Percentiles rank a stretch among this genome's conserved stretches.
These are phyloP conservation scores for Cebidichthys violaceus DNA, from an alignment of 2,113 vertebrate species.

Conservation along the genomic window DNA sequence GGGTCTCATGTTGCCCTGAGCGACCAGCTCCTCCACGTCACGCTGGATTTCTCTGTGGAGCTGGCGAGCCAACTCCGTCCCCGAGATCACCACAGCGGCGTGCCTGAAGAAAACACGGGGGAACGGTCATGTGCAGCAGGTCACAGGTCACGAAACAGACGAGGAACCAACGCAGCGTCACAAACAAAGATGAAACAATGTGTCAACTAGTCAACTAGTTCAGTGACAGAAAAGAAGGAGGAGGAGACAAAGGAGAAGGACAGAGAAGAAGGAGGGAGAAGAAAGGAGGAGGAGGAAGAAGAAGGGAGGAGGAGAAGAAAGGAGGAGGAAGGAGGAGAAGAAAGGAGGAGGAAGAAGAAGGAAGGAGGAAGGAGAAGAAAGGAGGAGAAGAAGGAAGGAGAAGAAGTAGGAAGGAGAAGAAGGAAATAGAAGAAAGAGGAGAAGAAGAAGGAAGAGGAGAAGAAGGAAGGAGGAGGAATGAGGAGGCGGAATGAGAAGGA, in stretches of 20 bases:
- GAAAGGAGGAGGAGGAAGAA: neutral
- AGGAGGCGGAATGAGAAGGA: neutral
- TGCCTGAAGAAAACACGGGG: conserved; percentile 72
- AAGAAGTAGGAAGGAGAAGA: neutral
- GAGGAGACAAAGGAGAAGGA: no score
- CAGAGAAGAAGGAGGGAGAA: no score
- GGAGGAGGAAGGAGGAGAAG: no score
- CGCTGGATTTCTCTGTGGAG: conserved; percentile 89
- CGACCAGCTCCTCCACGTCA: conserved; percentile 88
- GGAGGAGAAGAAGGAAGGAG: neutral
- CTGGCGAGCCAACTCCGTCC: conserved; percentile 88
- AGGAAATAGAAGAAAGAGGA: no score
- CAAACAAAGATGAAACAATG: neutral
- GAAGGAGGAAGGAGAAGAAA: no score
- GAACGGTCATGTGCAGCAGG: neutral
- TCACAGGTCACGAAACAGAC: neutral
- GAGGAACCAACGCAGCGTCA: neutral
- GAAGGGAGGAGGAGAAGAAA: no score
- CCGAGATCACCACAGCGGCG: conserved; percentile 90
- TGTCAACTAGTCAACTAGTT: neutral
- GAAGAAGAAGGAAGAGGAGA: no score
- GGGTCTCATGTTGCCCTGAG: conserved; percentile 89
- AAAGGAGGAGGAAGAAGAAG: no score
- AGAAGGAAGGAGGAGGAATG: no score
- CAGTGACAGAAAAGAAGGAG: neutral